Evolutionary conservation across 2,888 invertebrate genomes (phyloP).

Genomic region (Tetragnatha montana): DNA sequence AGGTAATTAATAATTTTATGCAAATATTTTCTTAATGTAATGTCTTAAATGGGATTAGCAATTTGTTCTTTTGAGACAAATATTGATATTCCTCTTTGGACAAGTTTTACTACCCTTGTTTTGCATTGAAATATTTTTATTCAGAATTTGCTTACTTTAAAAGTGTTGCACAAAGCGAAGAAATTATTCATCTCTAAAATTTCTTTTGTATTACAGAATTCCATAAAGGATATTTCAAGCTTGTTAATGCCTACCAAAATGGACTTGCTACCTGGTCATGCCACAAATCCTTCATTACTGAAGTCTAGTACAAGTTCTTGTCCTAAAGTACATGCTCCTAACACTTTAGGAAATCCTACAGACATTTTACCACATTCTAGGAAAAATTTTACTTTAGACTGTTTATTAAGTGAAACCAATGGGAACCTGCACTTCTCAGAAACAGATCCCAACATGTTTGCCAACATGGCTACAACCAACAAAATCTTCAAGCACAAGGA

Average conservation of each 20-base stretch:
- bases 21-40: too few species aligned
- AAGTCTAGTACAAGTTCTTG: conserved; percentile 50
- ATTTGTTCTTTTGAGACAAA: too few species aligned
- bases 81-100: too few species aligned
- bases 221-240: conserved; percentile 63
- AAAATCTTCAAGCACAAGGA: conserved; percentile 59
- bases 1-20: too few species aligned
- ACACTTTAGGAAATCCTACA: conserved; percentile 55
- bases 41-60: too few species aligned
- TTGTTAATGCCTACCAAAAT: conserved; percentile 61
- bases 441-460: conserved; percentile 49
- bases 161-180: conserved; percentile 57
- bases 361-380: conserved; percentile 58
- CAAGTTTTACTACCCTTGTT: too few species aligned
- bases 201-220: conserved; percentile 40
- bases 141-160: too few species aligned
- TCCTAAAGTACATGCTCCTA: conserved; percentile 58
- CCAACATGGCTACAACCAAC: conserved; percentile 31
- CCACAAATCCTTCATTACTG: conserved; percentile 59
- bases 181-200: conserved; percentile 35
- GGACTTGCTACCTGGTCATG: conserved; percentile 52
- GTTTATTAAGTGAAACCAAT: conserved; percentile 67
- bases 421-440: conserved; percentile 54
- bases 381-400: conserved; percentile 65
- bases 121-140: too few species aligned